phyloP scores from a whole-genome alignment of 2,797 vertebrate genomes.

The Amblyraja radiata region DNA sequence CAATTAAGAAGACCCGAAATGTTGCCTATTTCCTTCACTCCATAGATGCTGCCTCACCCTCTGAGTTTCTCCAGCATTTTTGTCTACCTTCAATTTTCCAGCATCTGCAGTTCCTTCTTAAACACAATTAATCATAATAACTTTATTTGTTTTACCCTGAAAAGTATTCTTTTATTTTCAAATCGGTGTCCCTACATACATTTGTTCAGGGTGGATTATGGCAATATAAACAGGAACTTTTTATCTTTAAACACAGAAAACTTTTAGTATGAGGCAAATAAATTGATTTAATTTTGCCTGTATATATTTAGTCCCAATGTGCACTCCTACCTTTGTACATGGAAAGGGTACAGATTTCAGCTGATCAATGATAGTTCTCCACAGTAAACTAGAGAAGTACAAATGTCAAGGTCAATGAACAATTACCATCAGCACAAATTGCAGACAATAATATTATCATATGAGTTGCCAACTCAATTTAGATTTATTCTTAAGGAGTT shows the following conservation, averaged over 20 bases:
- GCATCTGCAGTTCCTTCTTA: no score
- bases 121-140: no score
- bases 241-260: background rate
- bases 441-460: no score
- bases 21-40: no score
- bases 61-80: no score
- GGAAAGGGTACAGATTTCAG: background rate
- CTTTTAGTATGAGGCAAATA: background rate
- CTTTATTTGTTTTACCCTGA: background rate
- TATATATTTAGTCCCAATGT: background rate
- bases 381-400: background rate
- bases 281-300: background rate
- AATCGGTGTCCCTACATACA: no score
- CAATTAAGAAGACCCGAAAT: no score
- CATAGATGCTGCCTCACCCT: no score
- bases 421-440: slow-evolving; percentile 20
- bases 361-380: slow-evolving; percentile 6
- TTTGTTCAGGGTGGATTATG: background rate
- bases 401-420: slow-evolving; percentile 21
- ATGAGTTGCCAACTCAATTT: background rate
- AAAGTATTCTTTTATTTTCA: background rate
- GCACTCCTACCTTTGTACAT: background rate
- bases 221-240: background rate
- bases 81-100: no score
- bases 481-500: background rate